phyloP scores from a whole-genome alignment of 2,113 vertebrate genomes.

The Cyphomyrus plagiostoma region DNA sequence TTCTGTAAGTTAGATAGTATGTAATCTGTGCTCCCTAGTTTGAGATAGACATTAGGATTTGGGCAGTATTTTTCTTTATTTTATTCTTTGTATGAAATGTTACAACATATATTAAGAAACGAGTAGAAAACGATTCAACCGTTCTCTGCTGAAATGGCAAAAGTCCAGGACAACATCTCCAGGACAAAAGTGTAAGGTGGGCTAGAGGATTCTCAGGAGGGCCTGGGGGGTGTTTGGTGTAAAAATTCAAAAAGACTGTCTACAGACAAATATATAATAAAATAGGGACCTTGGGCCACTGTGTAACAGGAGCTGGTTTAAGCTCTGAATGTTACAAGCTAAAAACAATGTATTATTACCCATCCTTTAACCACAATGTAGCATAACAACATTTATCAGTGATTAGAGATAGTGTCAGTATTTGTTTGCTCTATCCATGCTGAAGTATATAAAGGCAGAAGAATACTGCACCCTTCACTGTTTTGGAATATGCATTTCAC shows the following conservation, averaged over 20 bases:
- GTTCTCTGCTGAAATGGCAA: not conserved
- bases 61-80: not conserved
- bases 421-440: not conserved
- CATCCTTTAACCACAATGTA: not conserved
- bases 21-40: not conserved
- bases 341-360: not conserved
- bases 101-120: not conserved
- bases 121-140: not conserved
- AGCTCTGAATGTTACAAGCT: not conserved
- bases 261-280: not conserved
- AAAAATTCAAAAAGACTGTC: not conserved
- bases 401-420: not conserved
- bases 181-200: not conserved
- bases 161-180: not conserved
- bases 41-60: not conserved
- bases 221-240: not conserved
- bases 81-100: not conserved
- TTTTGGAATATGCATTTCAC: not conserved
- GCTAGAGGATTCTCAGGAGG: not conserved
- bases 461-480: not conserved
- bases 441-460: not conserved
- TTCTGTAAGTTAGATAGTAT: not conserved
- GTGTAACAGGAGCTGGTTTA: not conserved
- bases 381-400: not conserved
- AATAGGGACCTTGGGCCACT: not conserved